Base-by-base conservation (phyloP, 1,140 invertebrate genomes). In the Drosophila repleta region DNA sequence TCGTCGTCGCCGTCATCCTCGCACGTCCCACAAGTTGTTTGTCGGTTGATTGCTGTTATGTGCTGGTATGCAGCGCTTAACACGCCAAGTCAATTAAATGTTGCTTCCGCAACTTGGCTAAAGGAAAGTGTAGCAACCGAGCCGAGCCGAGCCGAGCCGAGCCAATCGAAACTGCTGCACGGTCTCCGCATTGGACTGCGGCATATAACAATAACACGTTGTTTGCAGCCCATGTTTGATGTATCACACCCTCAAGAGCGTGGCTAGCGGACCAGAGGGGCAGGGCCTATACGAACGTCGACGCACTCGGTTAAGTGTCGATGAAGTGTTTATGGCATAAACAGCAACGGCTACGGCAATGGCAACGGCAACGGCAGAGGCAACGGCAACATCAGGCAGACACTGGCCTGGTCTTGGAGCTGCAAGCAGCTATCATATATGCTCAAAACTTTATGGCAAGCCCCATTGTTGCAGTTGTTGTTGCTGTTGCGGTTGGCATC, bases 71-170 rank as follows among this genome's bases (percentile, higher is more conserved):
- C 79, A 76, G 66, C 68, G 73, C 74, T 72, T 85, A 79, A 90
- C 87, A 90, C 79, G 87, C 77, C 81, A 90, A 90, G 79, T 90
- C 87, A 90, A 90, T 90, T 90, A 90, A 90, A 90, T 76, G 70
- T 82, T 82, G 85, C 85, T 90, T 85, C 85, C 85, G 85, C 68
- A 80, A 70, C 55, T 66, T 78, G 62, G 62, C 56, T 70, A 78
- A 78, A 81, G 55, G 80, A 74, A 83, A 83, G 76, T 75, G 79
- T 84, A 76, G 66, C 71, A 79, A 18, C 15, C 58, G 35, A 35
- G 20, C 21, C 46, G n/a, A n/a, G 21, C 15, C 58, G 35, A 35
- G 20, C 21, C 46, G n/a, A n/a, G 21, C 15, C 58, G 35, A 35
- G 20, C 21, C 46, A 21, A 24, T 21, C 4, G 24, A 32, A 58